Evolutionary conservation across 2,888 invertebrate species (phyloP).

Genomic region (Coelopa pilipes): DNA sequence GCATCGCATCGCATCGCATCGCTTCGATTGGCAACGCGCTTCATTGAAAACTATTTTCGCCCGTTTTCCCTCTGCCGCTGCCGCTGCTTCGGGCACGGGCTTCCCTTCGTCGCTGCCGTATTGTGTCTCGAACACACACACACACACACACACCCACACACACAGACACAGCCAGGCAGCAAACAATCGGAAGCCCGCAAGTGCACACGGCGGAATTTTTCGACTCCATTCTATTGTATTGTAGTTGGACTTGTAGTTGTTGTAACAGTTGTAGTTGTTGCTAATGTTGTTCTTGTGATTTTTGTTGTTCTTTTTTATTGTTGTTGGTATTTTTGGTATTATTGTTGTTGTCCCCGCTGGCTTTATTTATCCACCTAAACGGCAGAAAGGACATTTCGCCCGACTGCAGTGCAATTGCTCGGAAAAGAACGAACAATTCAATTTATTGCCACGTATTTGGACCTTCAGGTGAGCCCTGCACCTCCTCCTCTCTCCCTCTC

Average conservation of each 20-base stretch:
- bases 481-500: too few species aligned
- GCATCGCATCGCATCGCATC: neutral
- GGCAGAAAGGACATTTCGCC: conserved; percentile 14
- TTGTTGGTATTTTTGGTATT: conserved; percentile 10
- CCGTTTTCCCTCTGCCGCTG: neutral
- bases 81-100: too few species aligned
- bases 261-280: too few species aligned
- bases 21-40: neutral
- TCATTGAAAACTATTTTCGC: neutral
- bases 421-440: conserved; percentile 32
- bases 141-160: too few species aligned
- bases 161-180: too few species aligned
- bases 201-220: too few species aligned
- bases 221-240: too few species aligned
- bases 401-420: conserved; percentile 31
- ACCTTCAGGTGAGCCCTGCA: neutral
- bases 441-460: conserved; percentile 21
- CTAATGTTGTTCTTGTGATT: too few species aligned
- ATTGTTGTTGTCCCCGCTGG: neutral
- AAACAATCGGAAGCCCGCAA: too few species aligned
- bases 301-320: neutral
- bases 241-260: too few species aligned
- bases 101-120: too few species aligned
- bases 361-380: conserved; percentile 26
- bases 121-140: too few species aligned